Evolutionary conservation across 2,888 invertebrate genomes (phyloP), one percentile per base, ranked within the genome.

Genomic region (Standfussiana lucernea): DNA sequence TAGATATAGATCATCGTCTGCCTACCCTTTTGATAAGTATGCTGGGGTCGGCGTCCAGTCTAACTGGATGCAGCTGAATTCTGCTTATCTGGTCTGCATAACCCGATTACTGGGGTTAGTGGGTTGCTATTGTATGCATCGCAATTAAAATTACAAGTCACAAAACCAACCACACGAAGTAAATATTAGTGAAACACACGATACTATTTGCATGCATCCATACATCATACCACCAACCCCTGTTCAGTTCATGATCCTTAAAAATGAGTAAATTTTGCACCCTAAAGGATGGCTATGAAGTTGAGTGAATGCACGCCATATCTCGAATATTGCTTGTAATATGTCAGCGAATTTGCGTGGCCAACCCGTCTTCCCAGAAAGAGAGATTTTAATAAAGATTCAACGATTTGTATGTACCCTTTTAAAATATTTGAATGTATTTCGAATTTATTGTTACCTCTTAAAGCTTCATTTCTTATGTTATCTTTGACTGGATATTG

Each of bases 321-420:
- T 94, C 93, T 93, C 89, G 88, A 90, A 92, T 94, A 95, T 93
- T 93, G 90, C 91, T 87, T 79, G 92, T 93, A 92, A 95, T 94
- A 94, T 92, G 94, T 95, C 94, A 94, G 95, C 93, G 87, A 91
- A 93, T 95, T 95, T 93, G 92, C 90, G 86, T 89, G 86, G 86
- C 87, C 87, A 86, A 90, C 90, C 90, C 91, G 76, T 66, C 65
- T 72, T 66, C 13, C 13, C 6, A 71, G 69, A 78, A 69, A 45
- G 86, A 83, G 81, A 77, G 79, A 70, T 87, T 91, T 88, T 84
- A 80, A 86, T 89, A 86, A 68, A 81, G 35, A 67, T 50, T 50
- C 79, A 59, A 70, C 66, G 75, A 80, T 86, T 85, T 81, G 78
- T 76, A 42, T 66, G 28, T 71, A 42, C 72, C 28, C 64, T 73